Base-by-base conservation (phyloP, 2,113 vertebrate genomes). In the Xiphophorus couchianus region DNA sequence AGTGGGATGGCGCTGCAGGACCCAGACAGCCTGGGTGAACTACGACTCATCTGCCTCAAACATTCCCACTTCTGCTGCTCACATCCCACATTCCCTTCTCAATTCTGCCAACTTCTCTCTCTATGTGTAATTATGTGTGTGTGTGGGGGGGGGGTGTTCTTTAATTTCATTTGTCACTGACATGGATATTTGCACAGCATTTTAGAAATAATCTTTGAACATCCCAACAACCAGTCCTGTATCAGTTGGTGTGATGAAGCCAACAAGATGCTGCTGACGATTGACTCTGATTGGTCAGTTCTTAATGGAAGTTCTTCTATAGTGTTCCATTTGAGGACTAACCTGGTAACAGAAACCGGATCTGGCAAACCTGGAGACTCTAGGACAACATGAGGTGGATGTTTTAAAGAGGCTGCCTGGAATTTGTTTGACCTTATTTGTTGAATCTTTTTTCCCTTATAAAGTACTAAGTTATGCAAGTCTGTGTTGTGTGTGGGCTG, bases 41-140 rank as follows among this genome's bases (percentile, higher is more conserved):
- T 4, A 39, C 77, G 82, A 87, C 66, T 82, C 79, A 84, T 74
- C 82, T 64, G 48, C 76, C 71, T 74, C 39, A 70, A 60, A 69
- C 66, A 14, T 42, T 7, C n/a, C 51, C 63, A 42, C n/a, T 29
- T 15, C 17, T 81, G 25, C 5, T 39, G 9, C 29, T 33, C 29
- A 35, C 51, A 58, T 42, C 73, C 44, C 33, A 27, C 58, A n/a
- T 48, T 27, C 33, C 58, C 0, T 54, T 37, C 35, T 37, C 10
- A 37, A 37, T 37, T 37, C 10, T 11, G 10, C 35, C 35, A 37
- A 37, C 35, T 37, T 14, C 37, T 39, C 25, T 14, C 7, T n/a
- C 71, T 66, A 37, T 37, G 10, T 37, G 10, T 37, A 11, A 11
- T 11, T 37, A 7, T 37, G 9, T 11, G 35, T 37, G 35, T 11